A percentile compares a stretch with the other conserved stretches of the same genome.
phyloP scores from a whole-genome alignment of 2,113 vertebrate species.

The Forbesichthys agassizii region DNA sequence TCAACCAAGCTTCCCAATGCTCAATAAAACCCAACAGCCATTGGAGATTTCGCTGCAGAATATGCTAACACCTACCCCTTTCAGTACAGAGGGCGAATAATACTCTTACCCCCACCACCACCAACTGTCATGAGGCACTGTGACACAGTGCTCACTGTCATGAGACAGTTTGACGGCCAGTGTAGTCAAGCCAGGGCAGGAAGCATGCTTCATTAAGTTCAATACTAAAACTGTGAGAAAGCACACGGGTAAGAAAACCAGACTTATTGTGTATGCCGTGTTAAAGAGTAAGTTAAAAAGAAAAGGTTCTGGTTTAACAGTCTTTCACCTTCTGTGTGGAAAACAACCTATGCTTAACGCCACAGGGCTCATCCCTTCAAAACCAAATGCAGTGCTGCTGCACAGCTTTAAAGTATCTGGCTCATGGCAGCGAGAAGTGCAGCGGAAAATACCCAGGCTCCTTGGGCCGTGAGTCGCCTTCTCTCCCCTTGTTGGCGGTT shows the following conservation, averaged over 20 bases:
- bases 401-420: not conserved
- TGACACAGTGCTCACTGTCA: conserved; percentile 10
- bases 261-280: no score
- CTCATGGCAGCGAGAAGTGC: not conserved
- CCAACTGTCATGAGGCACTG: not conserved
- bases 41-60: no score
- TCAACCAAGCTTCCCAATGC: no score
- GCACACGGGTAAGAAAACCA: not conserved
- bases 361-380: not conserved
- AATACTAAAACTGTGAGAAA: not conserved
- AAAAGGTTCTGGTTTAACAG: no score
- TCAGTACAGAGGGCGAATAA: no score
- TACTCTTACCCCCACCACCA: no score
- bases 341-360: not conserved
- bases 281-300: no score
- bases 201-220: conserved; percentile 27
- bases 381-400: not conserved
- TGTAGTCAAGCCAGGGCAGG: conserved; percentile 22
- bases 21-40: no score
- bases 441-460: no score
- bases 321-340: no score
- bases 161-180: conserved; percentile 6
- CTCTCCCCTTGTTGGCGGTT: conserved; percentile 19
- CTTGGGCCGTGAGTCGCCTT: not conserved
- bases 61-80: no score